phyloP scores from a whole-genome alignment of 2,113 vertebrate species.

The Eurystomus gularis region DNA sequence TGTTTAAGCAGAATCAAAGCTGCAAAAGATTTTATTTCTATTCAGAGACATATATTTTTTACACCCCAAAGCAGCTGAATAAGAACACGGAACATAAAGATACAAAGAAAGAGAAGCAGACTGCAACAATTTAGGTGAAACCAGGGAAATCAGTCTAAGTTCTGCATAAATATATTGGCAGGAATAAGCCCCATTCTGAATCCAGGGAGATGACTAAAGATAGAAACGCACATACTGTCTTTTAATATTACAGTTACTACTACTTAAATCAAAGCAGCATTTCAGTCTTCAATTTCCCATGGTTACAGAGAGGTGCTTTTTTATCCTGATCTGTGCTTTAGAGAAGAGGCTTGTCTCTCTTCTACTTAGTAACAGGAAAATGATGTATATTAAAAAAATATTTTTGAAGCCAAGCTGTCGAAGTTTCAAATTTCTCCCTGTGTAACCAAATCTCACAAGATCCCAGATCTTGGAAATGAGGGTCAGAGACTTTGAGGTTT shows the following conservation, averaged over 20 bases:
- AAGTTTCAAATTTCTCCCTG: constrained; percentile 9
- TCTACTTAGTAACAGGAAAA: constrained; percentile 12
- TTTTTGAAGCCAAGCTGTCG: constrained; percentile 20
- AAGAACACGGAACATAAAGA: background rate
- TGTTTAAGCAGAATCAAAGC: background rate
- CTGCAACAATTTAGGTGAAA: background rate
- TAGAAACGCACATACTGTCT: background rate
- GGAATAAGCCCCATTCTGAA: background rate
- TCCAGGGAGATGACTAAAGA: background rate
- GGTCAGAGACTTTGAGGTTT: constrained; percentile 53
- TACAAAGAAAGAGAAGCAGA: background rate
- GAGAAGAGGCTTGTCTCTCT: background rate
- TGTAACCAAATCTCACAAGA: background rate
- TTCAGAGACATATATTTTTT: background rate
- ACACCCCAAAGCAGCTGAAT: background rate
- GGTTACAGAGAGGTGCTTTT: background rate
- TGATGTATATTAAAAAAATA: background rate
- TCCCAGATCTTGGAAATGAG: constrained; percentile 9
- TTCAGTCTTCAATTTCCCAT: background rate
- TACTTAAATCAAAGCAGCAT: background rate
- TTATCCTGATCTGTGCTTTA: background rate
- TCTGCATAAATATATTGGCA: background rate
- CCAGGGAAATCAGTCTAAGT: background rate
- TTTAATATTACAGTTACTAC: background rate
- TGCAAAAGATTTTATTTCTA: background rate